Percentiles rank a stretch among this genome's conserved stretches.
phyloP scores from a whole-genome alignment of 2,797 vertebrate species.

The Triplophysa bombifrons region DNA sequence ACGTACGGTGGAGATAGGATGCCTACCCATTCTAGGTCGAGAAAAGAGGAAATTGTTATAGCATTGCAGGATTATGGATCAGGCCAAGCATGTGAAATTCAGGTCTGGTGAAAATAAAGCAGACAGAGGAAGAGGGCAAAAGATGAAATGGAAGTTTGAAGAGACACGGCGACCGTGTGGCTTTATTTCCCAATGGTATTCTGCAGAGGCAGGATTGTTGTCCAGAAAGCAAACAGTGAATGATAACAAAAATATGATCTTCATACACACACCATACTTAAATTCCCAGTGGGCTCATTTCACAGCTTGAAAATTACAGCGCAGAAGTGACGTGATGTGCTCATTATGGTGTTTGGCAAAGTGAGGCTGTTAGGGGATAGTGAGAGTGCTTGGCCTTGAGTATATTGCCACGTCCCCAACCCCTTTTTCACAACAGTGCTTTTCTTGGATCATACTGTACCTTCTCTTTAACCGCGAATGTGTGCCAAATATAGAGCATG shows the following conservation, averaged over 20 bases:
- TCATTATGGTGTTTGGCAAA: conserved; percentile 22
- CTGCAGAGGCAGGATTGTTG: not conserved
- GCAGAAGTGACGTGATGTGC: conserved; percentile 14
- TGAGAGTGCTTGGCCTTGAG: conserved; percentile 33
- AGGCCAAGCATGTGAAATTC: conserved; percentile 54
- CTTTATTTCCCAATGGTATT: conserved; percentile 25
- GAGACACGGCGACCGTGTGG: conserved; percentile 9
- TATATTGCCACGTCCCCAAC: conserved; percentile 14
- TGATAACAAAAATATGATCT: conserved; percentile 32
- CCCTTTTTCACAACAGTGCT: conserved; percentile 43
- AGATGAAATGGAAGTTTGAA: conserved; percentile 36
- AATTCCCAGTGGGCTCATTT: conserved; percentile 9
- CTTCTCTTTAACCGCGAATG: conserved; percentile 25
- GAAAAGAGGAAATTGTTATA: conserved; percentile 60
- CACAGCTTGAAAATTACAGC: conserved; percentile 18
- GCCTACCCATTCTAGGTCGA: conserved; percentile 61
- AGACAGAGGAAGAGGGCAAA: conserved; percentile 29
- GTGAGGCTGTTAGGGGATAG: conserved; percentile 19
- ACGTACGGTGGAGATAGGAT: conserved; percentile 59
- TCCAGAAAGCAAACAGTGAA: conserved; percentile 19
- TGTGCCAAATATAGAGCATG: conserved; percentile 39
- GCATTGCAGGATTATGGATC: conserved; percentile 55
- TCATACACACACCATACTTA: conserved; percentile 29
- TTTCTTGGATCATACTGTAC: conserved; percentile 39
- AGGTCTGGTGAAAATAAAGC: conserved; percentile 49